phyloP scores from a whole-genome alignment of 2,797 vertebrate genomes.

The Gymnothorax reevesii region DNA sequence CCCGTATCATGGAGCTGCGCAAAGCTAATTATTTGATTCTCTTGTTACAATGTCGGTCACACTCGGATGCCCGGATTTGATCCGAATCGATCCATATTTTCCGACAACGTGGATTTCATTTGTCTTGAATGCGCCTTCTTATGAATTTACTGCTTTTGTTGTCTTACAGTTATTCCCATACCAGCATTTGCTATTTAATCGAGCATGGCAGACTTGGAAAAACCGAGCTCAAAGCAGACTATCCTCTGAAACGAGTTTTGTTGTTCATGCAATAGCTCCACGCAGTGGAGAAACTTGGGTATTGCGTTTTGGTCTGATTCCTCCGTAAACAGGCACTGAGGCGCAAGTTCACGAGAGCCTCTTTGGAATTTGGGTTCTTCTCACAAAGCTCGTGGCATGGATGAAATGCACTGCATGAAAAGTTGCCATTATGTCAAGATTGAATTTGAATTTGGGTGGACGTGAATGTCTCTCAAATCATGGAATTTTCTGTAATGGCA shows the following conservation, averaged over 20 bases:
- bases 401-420: not conserved
- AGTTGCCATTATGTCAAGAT: no score
- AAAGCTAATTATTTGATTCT: no score
- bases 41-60: no score
- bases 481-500: not conserved
- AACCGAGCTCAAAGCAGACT: not conserved
- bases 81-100: no score
- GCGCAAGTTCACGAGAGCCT: not conserved
- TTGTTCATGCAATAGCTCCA: conserved; percentile 42
- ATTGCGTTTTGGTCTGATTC: conserved; percentile 36
- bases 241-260: not conserved
- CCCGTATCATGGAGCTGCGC: no score
- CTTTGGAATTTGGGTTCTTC: not conserved
- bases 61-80: no score
- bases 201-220: not conserved
- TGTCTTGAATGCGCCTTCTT: not conserved
- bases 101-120: not conserved
- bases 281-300: conserved; percentile 37
- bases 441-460: no score
- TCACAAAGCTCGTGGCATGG: not conserved
- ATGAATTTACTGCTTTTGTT: not conserved
- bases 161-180: not conserved
- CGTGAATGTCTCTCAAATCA: not conserved
- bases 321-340: not conserved
- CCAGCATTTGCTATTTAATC: not conserved